Evolutionary conservation across 2,797 vertebrate genomes (phyloP).

Genomic region (Holocentrus rufus): DNA sequence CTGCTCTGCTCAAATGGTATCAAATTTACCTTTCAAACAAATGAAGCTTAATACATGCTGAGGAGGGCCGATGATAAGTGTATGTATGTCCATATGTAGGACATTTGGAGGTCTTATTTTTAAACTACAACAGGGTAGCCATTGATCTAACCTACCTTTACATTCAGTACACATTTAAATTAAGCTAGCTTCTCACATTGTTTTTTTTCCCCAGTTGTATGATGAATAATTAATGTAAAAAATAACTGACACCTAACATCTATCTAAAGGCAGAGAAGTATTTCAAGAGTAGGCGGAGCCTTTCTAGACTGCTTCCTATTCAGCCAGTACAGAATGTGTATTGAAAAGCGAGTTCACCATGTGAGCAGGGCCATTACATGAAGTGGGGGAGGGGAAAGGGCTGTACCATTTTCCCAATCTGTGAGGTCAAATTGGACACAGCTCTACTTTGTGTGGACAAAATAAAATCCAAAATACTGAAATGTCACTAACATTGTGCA

Average conservation of each 20-base stretch:
- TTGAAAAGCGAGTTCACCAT: slow-evolving; percentile 65
- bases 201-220: slow-evolving; percentile 3
- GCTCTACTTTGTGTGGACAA: neutral
- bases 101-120: slow-evolving; percentile 13
- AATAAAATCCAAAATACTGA: neutral
- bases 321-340: slow-evolving; percentile 41
- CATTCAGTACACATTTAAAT: slow-evolving; percentile 1
- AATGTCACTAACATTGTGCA: slow-evolving; percentile 5
- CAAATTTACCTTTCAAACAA: neutral
- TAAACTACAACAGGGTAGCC: neutral
- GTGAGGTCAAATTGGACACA: slow-evolving; percentile 31
- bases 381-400: slow-evolving; percentile 65
- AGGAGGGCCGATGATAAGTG: too few relatives aligned
- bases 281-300: slow-evolving; percentile 56
- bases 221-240: slow-evolving; percentile 1
- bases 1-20: neutral
- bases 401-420: slow-evolving; percentile 45
- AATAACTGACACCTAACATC: slow-evolving; percentile 14
- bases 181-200: slow-evolving; percentile 32
- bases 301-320: slow-evolving; percentile 51
- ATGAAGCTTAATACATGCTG: neutral
- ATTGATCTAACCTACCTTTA: neutral
- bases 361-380: slow-evolving; percentile 60
- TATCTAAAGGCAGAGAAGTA: slow-evolving; percentile 2
- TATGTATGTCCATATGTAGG: neutral